Evolutionary conservation across 1,140 invertebrate genomes (phyloP).

Genomic region (Diorhabda sublineata): DNA sequence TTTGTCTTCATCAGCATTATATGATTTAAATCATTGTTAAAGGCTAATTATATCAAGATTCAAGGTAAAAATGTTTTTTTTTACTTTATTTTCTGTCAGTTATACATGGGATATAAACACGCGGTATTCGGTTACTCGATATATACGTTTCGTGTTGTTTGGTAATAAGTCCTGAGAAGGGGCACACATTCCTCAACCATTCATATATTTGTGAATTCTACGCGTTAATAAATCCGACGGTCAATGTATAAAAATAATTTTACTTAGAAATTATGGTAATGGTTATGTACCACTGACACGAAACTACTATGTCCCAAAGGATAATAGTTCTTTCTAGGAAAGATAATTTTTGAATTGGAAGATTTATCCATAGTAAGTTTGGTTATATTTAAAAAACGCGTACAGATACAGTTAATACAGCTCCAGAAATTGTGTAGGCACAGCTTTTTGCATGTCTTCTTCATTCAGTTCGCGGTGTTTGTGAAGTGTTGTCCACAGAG

Average conservation of each 20-base stretch:
- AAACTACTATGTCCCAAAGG: background rate
- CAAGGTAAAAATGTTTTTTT: too few species aligned
- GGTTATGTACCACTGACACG: conserved; percentile 7
- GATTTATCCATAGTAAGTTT: too few species aligned
- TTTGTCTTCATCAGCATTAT: too few species aligned
- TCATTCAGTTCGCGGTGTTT: too few species aligned
- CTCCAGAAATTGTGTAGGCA: too few species aligned
- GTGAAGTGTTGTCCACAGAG: too few species aligned
- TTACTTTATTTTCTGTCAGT: conserved; percentile 1
- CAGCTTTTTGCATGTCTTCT: too few species aligned
- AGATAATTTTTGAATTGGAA: background rate
- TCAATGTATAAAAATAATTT: conserved; percentile 8
- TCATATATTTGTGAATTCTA: conserved; percentile 9
- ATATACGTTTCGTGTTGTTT: conserved; percentile 5
- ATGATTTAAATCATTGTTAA: too few species aligned
- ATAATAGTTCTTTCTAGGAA: conserved; percentile 1
- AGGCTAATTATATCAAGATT: too few species aligned
- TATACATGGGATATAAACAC: background rate
- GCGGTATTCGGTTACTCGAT: background rate
- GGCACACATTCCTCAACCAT: conserved; percentile 5
- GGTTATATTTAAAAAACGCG: too few species aligned
- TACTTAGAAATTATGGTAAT: conserved; percentile 13
- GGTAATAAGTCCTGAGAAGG: conserved; percentile 9
- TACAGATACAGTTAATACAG: too few species aligned
- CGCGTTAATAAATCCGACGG: conserved; percentile 6